phyloP scores from a whole-genome alignment of 2,113 vertebrate genomes.

The Mystacornis crossleyi region DNA sequence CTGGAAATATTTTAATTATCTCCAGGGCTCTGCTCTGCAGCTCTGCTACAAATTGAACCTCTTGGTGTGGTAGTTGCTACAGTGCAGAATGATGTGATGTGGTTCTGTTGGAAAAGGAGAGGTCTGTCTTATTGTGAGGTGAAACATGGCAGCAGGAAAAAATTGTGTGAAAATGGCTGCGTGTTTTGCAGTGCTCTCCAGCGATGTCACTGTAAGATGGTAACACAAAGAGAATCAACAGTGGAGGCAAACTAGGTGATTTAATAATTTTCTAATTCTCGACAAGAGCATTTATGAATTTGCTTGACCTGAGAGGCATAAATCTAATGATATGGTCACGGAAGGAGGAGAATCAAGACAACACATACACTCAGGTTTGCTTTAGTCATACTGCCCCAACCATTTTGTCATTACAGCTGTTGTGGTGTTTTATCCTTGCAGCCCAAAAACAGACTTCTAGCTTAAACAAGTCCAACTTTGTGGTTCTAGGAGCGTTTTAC shows the following conservation, averaged over 20 bases:
- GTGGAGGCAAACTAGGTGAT: background rate
- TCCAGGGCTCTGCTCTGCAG: background rate
- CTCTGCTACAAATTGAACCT: background rate
- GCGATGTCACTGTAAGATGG: background rate
- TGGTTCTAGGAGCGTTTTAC: background rate
- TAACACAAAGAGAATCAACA: background rate
- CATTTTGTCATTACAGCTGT: background rate
- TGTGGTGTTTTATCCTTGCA: background rate
- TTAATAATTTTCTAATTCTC: background rate
- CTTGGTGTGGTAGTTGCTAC: rapidly evolving
- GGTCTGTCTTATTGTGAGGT: background rate
- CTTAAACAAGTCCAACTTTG: background rate
- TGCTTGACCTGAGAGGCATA: background rate
- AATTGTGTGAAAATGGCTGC: rapidly evolving
- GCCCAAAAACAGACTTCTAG: background rate
- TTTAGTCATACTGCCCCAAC: background rate
- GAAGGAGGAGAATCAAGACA: background rate
- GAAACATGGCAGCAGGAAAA: background rate
- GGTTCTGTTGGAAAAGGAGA: background rate
- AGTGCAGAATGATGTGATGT: background rate
- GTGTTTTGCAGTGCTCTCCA: background rate
- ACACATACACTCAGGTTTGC: background rate
- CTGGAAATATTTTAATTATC: background rate
- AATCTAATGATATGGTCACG: rapidly evolving
- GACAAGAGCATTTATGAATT: background rate